Base-by-base conservation (phyloP, 2,797 vertebrate genomes). In the Schizopygopsis malacanthus region DNA sequence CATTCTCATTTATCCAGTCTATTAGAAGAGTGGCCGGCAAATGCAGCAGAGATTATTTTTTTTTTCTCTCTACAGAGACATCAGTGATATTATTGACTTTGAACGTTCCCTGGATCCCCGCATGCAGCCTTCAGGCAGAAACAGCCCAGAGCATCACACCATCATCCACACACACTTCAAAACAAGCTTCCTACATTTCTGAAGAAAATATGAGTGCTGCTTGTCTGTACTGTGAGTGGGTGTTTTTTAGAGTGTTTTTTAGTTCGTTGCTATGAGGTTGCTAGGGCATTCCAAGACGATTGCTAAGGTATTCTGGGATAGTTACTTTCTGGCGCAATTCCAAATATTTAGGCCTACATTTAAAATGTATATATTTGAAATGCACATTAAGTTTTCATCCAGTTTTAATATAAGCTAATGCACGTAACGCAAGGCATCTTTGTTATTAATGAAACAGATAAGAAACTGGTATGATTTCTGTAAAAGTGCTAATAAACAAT, bases 11-110 rank as follows among this genome's bases (percentile, higher is more conserved):
- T 33, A 47, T 65, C 59, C 56, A 79, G 56, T 61, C 77, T 63
- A 45, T 79, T 79, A 52, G 25, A 63, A 63, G n/a, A 12, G 37
- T 61, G 16, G 15, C 16, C 28, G 12, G 79, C 61, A 33, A 81
- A 63, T 16, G 25, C 28, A 50, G 28, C 3, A 50, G 25, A 78
- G 28, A 16, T 37, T 16, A 2, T 50, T 6, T 37, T 54, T 33
- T 12, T 25, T 54, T 37, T 39, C 8, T 4, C 18, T 37, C 50
- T 54, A 47, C 39, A 47, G 43, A 47, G 59, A 65, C 59, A 69
- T 67, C 61, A 39, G 45, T 81, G 33, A 71, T 25, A 39, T 54
- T 81, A 70, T 39, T 41, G 65, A 81, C 65, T 70, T 71, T 70
- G 65, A 81, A 81, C 4, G 41, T 54, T 81, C 20, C 63, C 65